Evolutionary conservation across 1,140 invertebrate species (phyloP), one percentile per base, ranked within the genome.

Genomic region (Theocolax elegans): DNA sequence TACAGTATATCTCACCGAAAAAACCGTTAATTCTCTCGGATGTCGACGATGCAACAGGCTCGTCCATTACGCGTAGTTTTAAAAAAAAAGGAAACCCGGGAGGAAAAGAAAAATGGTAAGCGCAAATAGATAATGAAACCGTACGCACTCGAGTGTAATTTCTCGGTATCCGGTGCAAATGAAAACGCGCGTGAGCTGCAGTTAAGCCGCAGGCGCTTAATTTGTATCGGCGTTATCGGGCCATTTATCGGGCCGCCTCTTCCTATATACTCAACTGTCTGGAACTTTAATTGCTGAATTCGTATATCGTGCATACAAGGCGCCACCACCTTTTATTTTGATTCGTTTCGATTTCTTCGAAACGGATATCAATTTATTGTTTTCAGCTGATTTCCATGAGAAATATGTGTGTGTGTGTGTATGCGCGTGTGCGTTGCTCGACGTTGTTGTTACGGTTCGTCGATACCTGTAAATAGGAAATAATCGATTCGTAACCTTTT

Each of bases 211-310:
- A 42, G 66, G 59, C 54, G 67, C 72, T 75, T 76, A 76, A 79
- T 78, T 78, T 76, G 68, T 74, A 76, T 73, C 60, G 69, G 69
- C 56, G 74, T 76, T 75, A 77, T 74, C 75, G 75, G 51, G 42
- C 49, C 15, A 71, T 72, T 76, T 79, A 80, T 79, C 77, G 48
- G 54, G 54, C 59, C 25, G n/a, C 21, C 23, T 42, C 62, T 65
- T 71, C 54, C 71, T n/a, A n/a, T n/a, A n/a, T n/a, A n/a, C 74
- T 79, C 72, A 68, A 70, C 72, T 64, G 49, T 54, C n/a, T 76
- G 73, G 64, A 77, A 79, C 75, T 79, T 78, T 77, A 79, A 79
- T 79, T 77, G 71, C 74, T 69, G 48, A 72, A 76, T 68, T 71
- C 56, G 72, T 58, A 66, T 27, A 10, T 17, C 3, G 15, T 21